phyloP scores from a whole-genome alignment of 2,113 vertebrate genomes.

The Noctilio leporinus region DNA sequence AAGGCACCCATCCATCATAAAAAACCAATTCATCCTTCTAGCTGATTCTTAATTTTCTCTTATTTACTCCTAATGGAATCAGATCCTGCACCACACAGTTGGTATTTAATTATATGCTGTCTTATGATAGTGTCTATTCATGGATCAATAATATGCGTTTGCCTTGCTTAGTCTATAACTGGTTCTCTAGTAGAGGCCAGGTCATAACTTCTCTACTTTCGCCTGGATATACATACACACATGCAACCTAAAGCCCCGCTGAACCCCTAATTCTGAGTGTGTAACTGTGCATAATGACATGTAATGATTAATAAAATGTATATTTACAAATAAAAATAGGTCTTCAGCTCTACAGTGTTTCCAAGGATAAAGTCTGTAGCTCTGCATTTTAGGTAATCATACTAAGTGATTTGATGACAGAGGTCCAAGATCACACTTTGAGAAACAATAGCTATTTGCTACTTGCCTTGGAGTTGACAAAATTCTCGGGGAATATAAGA shows the following conservation, averaged over 20 bases:
- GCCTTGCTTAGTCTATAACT: background rate
- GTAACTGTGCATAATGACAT: background rate
- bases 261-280: background rate
- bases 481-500: background rate
- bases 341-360: background rate
- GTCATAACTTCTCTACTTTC: background rate
- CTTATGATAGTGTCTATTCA: background rate
- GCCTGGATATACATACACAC: background rate
- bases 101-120: background rate
- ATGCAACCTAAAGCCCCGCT: background rate
- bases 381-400: background rate
- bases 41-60: background rate
- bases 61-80: background rate
- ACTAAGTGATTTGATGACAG: background rate
- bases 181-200: background rate
- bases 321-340: background rate
- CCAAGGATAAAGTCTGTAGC: background rate
- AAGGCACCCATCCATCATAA: background rate
- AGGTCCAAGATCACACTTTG: background rate
- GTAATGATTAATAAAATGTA: background rate
- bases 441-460: background rate
- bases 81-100: background rate
- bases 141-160: background rate
- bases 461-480: background rate
- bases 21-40: background rate